Conservation (phyloP, 1,140 invertebrate species). For the Cotesia glomerata region DNA sequence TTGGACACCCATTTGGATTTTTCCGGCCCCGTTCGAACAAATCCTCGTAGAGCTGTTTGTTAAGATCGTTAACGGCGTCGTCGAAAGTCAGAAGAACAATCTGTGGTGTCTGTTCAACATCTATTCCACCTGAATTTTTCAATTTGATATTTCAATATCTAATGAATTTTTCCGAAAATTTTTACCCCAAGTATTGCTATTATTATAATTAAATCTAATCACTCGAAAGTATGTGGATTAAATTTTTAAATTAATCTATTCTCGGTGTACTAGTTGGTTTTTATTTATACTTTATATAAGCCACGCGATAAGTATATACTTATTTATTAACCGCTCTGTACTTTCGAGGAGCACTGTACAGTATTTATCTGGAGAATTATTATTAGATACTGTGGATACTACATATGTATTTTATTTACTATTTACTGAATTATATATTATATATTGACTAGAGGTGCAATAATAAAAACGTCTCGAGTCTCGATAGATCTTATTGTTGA, state of each 20-base stretch:
- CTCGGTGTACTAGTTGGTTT: too few relatives aligned
- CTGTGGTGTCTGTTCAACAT: conserved; percentile 84
- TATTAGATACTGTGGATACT: too few relatives aligned
- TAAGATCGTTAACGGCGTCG: conserved; percentile 93
- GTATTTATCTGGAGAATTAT: too few relatives aligned
- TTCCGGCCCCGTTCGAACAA: conserved; percentile 88
- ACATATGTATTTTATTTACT: too few relatives aligned
- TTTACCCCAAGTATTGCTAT: not conserved
- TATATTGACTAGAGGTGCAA: not conserved
- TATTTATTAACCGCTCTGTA: too few relatives aligned
- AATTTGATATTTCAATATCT: not conserved
- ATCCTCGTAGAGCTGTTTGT: conserved; percentile 88
- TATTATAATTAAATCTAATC: not conserved
- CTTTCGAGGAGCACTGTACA: too few relatives aligned
- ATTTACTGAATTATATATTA: too few relatives aligned
- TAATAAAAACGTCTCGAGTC: not conserved
- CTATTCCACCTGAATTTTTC: conserved; percentile 71
- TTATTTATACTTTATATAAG: too few relatives aligned
- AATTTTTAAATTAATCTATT: not conserved
- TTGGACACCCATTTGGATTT: conserved; percentile 95
- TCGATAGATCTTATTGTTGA: not conserved
- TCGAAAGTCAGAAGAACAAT: conserved; percentile 92
- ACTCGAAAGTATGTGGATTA: not conserved
- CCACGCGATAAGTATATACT: too few relatives aligned
- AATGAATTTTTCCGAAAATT: not conserved